Evolutionary conservation across 2,797 vertebrate genomes (phyloP).

Genomic region (Mormyrops attenuatus): DNA sequence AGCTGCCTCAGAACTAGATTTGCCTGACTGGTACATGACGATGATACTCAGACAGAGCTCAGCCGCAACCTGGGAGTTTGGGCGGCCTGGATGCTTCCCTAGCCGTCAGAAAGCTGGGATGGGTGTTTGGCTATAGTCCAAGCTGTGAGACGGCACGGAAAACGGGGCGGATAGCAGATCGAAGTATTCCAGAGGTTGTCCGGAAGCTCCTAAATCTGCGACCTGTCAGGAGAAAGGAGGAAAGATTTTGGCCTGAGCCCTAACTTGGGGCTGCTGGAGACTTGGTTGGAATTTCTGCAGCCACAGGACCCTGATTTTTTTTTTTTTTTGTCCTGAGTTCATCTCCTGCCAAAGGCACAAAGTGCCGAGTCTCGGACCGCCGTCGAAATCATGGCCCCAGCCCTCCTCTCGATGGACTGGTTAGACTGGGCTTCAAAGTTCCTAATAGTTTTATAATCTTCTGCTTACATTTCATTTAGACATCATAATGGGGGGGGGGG

Average conservation of each 20-base stretch:
- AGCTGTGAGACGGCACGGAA: background rate
- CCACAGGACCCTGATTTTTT: background rate
- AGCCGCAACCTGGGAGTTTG: background rate
- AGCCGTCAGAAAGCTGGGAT: background rate
- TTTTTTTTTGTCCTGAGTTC: background rate
- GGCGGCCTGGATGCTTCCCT: background rate
- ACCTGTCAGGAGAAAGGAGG: background rate
- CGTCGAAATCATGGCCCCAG: background rate
- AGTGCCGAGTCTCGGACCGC: background rate
- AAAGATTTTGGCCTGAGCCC: background rate
- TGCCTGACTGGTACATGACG: background rate
- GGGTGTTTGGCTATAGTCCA: background rate
- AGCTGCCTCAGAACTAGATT: background rate
- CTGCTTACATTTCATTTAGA: background rate
- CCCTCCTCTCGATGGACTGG: background rate
- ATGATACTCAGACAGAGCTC: background rate
- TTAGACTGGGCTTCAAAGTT: background rate
- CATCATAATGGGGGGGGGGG: background rate
- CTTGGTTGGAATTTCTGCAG: background rate
- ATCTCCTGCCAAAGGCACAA: background rate
- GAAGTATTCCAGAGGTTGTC: background rate
- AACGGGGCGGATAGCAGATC: background rate
- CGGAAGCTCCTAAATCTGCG: background rate
- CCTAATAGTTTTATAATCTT: background rate
- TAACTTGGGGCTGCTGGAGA: background rate